Base-by-base conservation (phyloP, 2,888 invertebrate species). In the Andrena trimmerana region DNA sequence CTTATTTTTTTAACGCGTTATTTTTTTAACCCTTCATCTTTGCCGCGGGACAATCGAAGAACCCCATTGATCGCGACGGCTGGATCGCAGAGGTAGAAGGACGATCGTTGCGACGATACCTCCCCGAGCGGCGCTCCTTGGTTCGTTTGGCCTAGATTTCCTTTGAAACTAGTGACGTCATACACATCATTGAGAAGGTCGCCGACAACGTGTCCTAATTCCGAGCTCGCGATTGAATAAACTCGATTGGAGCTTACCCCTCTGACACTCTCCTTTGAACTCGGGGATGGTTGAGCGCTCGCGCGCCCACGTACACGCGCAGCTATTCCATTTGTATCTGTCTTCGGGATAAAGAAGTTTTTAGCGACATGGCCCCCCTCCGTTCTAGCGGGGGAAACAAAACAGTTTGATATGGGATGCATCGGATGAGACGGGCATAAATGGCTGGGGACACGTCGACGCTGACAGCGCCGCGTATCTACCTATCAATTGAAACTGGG, bases 101-200 rank as follows among this genome's bases (percentile, higher is more conserved):
- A 78, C 78, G 66, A 67, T 78, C 71, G 66, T 27, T 10, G 52
- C 52, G 10, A 0, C 36, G 36, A 10, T 36, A n/a, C 52, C 24
- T 50, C 31, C 31, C 24, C 68, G 68, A 16, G 13, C 31, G n/a
- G 42, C 69, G 52, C 79, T 73, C 65, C 85, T 65, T 70, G 33
- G 16, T 48, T 62, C 70, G 57, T 91, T 91, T 92, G 92, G 87
- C 93, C 93, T 87, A 92, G 92, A 93, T 91, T 88, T 83, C 83
- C 88, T 85, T 84, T 84, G 87, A 86, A 86, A 86, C 86, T 59
- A 72, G 88, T 92, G 92, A 93, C 93, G 93, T 93, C 93, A 93
- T 88, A 83, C 81, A 87, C 92, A 93, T 93, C 93, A 93, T 93
- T 93, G 93, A 93, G 92, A 90, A 90, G 90, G 90, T 90, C 90